phyloP scores from a whole-genome alignment of 2,888 invertebrate species.

The Hydrotaea diabolus region DNA sequence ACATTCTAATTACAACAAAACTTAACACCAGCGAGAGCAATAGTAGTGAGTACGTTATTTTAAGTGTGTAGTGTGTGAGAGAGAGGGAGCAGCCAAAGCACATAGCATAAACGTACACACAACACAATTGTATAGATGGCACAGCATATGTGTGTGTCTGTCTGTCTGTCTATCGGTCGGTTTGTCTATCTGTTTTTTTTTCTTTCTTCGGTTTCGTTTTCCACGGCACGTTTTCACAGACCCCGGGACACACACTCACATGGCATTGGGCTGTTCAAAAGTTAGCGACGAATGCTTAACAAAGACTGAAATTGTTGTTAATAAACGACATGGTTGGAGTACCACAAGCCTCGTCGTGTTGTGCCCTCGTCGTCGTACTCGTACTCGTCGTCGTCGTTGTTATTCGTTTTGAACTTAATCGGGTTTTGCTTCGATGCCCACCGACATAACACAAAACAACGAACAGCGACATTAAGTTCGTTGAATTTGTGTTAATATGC shows the following conservation, averaged over 20 bases:
- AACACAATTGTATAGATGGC: too few species aligned
- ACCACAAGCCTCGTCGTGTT: neutral
- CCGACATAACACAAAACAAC: neutral
- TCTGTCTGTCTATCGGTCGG: neutral
- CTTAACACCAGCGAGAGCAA: too few species aligned
- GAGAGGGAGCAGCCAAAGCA: too few species aligned
- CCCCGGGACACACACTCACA: constrained; percentile 27
- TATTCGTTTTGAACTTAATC: neutral
- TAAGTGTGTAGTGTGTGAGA: too few species aligned
- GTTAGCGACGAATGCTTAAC: constrained; percentile 65
- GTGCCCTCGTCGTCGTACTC: neutral
- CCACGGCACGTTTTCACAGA: constrained; percentile 23
- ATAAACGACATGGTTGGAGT: constrained; percentile 2
- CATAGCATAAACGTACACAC: too few species aligned
- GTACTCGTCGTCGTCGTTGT: neutral
- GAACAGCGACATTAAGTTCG: constrained; percentile 45
- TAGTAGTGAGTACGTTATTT: too few species aligned
- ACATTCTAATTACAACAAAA: too few species aligned
- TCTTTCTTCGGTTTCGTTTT: neutral
- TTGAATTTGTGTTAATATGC: constrained; percentile 42
- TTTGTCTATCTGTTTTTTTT: too few species aligned
- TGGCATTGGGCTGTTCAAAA: constrained; percentile 39
- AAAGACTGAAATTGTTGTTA: constrained; percentile 57
- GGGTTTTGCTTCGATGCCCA: neutral
- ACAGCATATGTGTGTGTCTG: neutral